Evolutionary conservation across 2,797 vertebrate species (phyloP).

Genomic region (Myotis daubentonii): DNA sequence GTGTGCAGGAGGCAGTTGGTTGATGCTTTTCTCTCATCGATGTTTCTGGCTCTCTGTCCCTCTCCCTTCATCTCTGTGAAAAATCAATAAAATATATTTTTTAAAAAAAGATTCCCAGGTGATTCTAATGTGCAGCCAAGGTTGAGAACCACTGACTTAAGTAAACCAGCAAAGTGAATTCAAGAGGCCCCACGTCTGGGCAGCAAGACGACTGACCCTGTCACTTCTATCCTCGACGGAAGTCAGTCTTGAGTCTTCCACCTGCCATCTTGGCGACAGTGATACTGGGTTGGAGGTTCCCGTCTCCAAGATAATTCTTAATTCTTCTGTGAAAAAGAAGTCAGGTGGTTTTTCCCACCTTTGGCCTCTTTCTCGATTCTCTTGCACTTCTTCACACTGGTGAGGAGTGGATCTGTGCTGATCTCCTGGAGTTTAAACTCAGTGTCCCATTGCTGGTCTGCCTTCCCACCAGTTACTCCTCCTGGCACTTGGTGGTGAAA

Average conservation of each 20-base stretch:
- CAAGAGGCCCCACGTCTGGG: not conserved
- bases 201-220: no score
- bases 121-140: no score
- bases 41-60: no score
- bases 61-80: no score
- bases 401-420: no score
- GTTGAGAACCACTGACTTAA: no score
- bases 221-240: not conserved
- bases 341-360: not conserved
- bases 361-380: not conserved
- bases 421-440: not conserved
- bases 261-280: no score
- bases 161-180: not conserved
- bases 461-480: not conserved
- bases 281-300: not conserved
- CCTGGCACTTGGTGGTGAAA: rapidly evolving
- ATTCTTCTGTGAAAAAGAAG: not conserved
- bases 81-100: no score
- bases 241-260: not conserved
- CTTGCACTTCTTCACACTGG: not conserved
- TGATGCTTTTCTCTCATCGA: no score
- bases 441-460: not conserved
- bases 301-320: not conserved
- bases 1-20: no score
- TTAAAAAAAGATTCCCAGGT: no score